These are phyloP conservation scores for Diogma glabrata DNA, from an alignment of 2,888 invertebrate genomes.

Conservation along the genomic window DNA sequence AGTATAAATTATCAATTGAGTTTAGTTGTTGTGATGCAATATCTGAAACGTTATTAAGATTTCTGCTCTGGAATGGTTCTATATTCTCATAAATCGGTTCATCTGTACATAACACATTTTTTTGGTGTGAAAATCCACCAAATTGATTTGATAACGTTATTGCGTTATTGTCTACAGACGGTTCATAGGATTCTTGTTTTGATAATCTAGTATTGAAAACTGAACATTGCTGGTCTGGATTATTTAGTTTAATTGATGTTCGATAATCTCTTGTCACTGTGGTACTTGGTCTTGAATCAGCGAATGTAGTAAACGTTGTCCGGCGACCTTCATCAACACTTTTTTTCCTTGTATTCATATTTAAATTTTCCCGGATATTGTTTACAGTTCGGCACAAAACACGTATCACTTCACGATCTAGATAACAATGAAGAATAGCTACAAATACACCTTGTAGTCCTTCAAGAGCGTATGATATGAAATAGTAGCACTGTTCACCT, in stretches of 20 bases:
- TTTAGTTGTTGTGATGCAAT: too few species aligned
- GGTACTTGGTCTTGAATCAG: background rate
- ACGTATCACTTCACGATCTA: slow-evolving; percentile 47
- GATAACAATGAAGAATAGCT: slow-evolving; percentile 53
- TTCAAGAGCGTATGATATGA: slow-evolving; percentile 45
- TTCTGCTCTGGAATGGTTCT: background rate
- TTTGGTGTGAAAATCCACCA: background rate
- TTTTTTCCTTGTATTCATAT: background rate
- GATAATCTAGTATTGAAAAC: too few species aligned
- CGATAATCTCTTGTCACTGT: background rate
- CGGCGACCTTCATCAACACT: background rate
- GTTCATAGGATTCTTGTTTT: background rate
- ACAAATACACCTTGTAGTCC: slow-evolving; percentile 51
- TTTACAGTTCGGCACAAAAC: background rate
- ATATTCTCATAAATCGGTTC: background rate
- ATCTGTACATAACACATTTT: background rate
- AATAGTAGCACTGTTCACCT: slow-evolving; percentile 46
- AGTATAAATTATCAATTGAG: background rate
- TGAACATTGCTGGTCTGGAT: background rate
- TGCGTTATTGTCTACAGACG: background rate
- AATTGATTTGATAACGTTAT: background rate
- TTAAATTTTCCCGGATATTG: background rate
- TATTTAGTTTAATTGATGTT: background rate
- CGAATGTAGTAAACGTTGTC: slow-evolving; percentile 1
- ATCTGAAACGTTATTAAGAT: background rate